Percentiles rank a stretch among this genome's conserved stretches.
Conservation (phyloP, 1,140 invertebrate species). For the Brachionus paranguensis region DNA sequence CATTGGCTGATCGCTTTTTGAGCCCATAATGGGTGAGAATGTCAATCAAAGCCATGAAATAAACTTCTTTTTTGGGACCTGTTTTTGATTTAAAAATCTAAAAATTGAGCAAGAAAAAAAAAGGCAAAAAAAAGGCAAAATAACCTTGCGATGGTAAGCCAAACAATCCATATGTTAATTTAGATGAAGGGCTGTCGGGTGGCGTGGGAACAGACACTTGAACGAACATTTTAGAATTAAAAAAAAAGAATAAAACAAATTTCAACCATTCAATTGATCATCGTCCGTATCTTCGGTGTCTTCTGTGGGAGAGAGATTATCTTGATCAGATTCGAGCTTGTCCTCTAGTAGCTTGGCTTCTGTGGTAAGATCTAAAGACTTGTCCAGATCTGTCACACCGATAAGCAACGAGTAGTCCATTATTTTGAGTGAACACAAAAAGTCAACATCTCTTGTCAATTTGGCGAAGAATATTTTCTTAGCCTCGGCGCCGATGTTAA, state of each 20-base stretch:
- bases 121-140: background rate
- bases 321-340: slow-evolving; percentile 42
- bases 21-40: slow-evolving; percentile 97
- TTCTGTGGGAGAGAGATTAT: slow-evolving; percentile 51
- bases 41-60: slow-evolving; percentile 96
- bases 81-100: background rate
- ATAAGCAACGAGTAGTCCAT: slow-evolving; percentile 97
- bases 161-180: slow-evolving; percentile 90
- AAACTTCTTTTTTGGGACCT: slow-evolving; percentile 68
- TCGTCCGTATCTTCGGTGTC: slow-evolving; percentile 63
- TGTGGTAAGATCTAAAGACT: slow-evolving; percentile 55
- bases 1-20: slow-evolving; percentile 81
- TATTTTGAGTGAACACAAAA: slow-evolving; percentile 83
- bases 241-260: background rate
- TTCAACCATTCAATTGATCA: slow-evolving; percentile 19
- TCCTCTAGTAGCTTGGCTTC: slow-evolving; percentile 41
- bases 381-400: slow-evolving; percentile 81
- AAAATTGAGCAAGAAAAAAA: background rate
- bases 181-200: slow-evolving; percentile 57
- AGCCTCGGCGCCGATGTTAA: slow-evolving; percentile 84
- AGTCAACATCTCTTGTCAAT: slow-evolving; percentile 82
- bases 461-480: slow-evolving; percentile 87
- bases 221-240: background rate
- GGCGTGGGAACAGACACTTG: slow-evolving; percentile 45
- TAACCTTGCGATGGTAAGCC: slow-evolving; percentile 50